phyloP scores from a whole-genome alignment of 2,888 invertebrate genomes.

The Thereva unica region DNA sequence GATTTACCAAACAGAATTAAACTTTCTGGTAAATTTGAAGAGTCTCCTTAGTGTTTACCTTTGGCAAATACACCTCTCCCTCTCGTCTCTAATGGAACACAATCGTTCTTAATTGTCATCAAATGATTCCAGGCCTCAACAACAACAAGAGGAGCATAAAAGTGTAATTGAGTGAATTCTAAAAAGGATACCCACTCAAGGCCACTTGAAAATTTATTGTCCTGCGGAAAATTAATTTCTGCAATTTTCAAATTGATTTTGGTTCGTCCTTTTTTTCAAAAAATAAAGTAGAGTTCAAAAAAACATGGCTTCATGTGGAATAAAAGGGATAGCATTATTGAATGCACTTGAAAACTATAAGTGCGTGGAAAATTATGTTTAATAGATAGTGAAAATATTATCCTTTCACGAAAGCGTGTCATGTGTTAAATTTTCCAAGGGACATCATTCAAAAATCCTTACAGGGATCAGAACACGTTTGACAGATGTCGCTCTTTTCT shows the following conservation, averaged over 20 bases:
- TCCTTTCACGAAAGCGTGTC: slow-evolving; percentile 17
- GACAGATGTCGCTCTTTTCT: slow-evolving; percentile 32
- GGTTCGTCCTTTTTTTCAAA: no score
- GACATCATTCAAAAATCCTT: slow-evolving; percentile 24
- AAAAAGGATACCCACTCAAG: slow-evolving; percentile 31
- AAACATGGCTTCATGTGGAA: background rate
- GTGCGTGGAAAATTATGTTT: background rate
- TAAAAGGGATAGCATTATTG: background rate
- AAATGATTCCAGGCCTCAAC: slow-evolving; percentile 21
- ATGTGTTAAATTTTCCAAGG: slow-evolving; percentile 29
- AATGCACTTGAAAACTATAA: background rate
- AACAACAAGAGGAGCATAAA: slow-evolving; percentile 10
- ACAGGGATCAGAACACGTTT: slow-evolving; percentile 33
- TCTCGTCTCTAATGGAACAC: background rate
- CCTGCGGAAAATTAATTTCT: slow-evolving; percentile 36
- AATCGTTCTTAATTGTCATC: slow-evolving; percentile 26
- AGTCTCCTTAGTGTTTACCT: slow-evolving; percentile 29
- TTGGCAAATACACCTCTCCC: slow-evolving; percentile 12
- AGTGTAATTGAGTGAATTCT: slow-evolving; percentile 34
- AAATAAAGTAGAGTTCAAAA: no score
- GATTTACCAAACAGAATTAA: slow-evolving; percentile 18
- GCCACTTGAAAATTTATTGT: slow-evolving; percentile 37
- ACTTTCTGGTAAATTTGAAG: slow-evolving; percentile 27
- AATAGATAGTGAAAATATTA: slow-evolving; percentile 14
- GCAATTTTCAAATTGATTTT: slow-evolving; percentile 5